Conservation (phyloP, 2,113 vertebrate genomes). For the Nettapus auritus region DNA sequence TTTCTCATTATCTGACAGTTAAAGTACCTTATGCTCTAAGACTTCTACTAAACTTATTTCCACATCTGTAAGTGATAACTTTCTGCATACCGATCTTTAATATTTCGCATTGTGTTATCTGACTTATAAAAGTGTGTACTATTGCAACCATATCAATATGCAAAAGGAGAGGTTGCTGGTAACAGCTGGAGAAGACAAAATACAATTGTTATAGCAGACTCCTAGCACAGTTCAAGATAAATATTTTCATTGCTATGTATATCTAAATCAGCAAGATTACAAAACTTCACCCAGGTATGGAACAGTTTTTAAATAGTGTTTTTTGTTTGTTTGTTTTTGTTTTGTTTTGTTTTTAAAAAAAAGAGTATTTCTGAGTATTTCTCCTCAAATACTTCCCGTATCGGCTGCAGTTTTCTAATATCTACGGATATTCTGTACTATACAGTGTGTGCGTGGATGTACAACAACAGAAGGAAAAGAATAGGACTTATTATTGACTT, state of each 20-base stretch:
- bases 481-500: not conserved
- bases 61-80: not conserved
- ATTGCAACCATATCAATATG: not conserved
- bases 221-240: not conserved
- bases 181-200: not conserved
- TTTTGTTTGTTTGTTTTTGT: no score
- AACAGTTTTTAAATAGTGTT: not conserved
- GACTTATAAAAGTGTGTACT: not conserved
- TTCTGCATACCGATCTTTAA: not conserved
- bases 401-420: not conserved
- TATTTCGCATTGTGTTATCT: not conserved
- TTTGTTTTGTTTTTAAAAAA: no score
- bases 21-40: not conserved
- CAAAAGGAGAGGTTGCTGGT: not conserved
- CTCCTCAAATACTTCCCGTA: not conserved
- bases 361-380: not conserved
- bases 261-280: not conserved
- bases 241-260: not conserved
- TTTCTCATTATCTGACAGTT: not conserved
- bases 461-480: not conserved
- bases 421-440: not conserved
- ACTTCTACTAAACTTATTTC: not conserved
- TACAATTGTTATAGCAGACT: not conserved
- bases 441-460: rapidly evolving
- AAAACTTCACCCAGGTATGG: not conserved